Evolutionary conservation across 2,113 vertebrate species (phyloP).

Genomic region (Prionailurus bengalensis): DNA sequence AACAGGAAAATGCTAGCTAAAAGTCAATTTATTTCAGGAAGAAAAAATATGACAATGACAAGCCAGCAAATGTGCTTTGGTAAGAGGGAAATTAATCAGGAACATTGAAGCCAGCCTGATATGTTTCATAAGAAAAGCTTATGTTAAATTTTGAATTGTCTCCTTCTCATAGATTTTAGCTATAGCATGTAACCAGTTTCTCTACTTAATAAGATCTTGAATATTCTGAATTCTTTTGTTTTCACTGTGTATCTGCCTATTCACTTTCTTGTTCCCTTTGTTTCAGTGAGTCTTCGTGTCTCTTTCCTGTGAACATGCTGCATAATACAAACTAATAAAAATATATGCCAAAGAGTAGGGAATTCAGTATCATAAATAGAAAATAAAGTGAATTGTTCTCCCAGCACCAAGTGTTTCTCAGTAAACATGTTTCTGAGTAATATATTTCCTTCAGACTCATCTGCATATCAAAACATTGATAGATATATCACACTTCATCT

Average conservation of each 20-base stretch:
- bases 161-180: conserved; percentile 28
- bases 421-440: conserved; percentile 5
- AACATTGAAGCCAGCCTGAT: background rate
- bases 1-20: conserved; percentile 34
- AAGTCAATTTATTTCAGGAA: background rate
- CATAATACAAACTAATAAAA: conserved; percentile 23
- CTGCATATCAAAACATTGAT: background rate
- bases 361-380: background rate
- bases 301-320: background rate
- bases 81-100: background rate
- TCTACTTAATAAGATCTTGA: background rate
- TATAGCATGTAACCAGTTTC: background rate
- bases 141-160: background rate
- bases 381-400: conserved; percentile 46
- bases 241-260: background rate
- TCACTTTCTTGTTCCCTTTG: background rate
- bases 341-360: background rate
- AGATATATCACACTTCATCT: background rate
- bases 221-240: background rate
- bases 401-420: conserved; percentile 1
- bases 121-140: background rate
- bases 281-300: background rate
- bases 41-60: background rate
- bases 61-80: background rate
- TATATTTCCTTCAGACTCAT: conserved; percentile 1